These are phyloP conservation scores for Drosophila anomalata DNA, from an alignment of 2,888 invertebrate species.

Conservation along the genomic window DNA sequence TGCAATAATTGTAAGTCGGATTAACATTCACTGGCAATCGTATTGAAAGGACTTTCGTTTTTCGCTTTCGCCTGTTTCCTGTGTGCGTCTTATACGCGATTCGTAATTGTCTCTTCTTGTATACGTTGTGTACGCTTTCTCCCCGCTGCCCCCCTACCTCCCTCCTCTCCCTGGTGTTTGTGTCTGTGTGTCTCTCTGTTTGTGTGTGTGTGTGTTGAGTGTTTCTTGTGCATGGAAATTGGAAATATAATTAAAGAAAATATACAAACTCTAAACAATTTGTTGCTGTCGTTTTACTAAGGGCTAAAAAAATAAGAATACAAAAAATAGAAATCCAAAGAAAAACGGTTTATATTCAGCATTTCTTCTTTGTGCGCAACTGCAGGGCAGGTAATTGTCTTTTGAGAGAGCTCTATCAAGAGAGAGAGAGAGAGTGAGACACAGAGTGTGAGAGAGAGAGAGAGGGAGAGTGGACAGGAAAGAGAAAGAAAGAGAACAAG, in stretches of 20 bases:
- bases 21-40: constrained; percentile 14
- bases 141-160: constrained; percentile 44
- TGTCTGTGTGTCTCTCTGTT: not conserved
- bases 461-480: constrained; percentile 5
- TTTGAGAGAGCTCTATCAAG: constrained; percentile 4
- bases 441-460: not conserved
- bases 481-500: constrained; percentile 29
- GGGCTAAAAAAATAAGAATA: constrained; percentile 12
- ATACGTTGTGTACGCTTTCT: constrained; percentile 59
- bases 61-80: constrained; percentile 46
- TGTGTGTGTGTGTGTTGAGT: constrained; percentile 44
- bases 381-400: constrained; percentile 70
- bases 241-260: constrained; percentile 74
- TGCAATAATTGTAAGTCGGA: constrained; percentile 72
- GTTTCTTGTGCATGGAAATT: constrained; percentile 35
- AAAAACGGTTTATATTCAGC: constrained; percentile 38
- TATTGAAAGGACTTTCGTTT: constrained; percentile 45
- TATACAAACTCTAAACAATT: constrained; percentile 41
- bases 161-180: constrained; percentile 20
- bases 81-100: constrained; percentile 66
- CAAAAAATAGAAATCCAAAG: constrained; percentile 36
- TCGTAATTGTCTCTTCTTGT: constrained; percentile 77
- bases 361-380: constrained; percentile 65
- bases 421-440: constrained; percentile 27
- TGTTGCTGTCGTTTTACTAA: constrained; percentile 44